phyloP scores from a whole-genome alignment of 2,888 invertebrate genomes.

The Leptopterna dolabrata region DNA sequence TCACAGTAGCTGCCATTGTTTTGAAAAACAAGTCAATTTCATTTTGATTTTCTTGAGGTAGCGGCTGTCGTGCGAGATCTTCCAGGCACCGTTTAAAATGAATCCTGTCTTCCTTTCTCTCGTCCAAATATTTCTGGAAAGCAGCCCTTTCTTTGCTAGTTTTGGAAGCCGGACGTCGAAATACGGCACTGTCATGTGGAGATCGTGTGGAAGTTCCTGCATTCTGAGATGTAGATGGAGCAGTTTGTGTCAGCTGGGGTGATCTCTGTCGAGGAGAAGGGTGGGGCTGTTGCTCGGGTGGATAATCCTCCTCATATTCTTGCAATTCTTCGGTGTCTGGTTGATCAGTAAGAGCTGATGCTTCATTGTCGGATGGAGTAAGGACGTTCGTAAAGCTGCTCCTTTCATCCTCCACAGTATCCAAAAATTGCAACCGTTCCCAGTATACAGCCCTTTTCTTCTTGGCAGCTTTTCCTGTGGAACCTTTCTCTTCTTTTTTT shows the following conservation, averaged over 20 bases:
- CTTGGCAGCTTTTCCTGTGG: constrained; percentile 11
- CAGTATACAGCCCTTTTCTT: constrained; percentile 33
- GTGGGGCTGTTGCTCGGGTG: not conserved
- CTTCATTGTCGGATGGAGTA: not conserved
- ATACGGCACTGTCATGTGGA: not conserved
- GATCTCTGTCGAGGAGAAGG: not conserved
- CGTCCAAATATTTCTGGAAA: constrained; percentile 31
- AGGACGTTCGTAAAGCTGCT: constrained; percentile 17
- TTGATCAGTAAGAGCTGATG: not conserved
- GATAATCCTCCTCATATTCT: constrained; percentile 30
- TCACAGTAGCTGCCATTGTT: constrained; percentile 50
- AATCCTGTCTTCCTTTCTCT: constrained; percentile 39
- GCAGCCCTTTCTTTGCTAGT: not conserved
- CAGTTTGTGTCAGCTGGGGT: not conserved
- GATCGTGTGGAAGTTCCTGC: not conserved
- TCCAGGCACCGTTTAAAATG: constrained; percentile 12
- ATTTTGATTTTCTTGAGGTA: constrained; percentile 37
- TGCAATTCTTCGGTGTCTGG: not conserved
- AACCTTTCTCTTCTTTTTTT: constrained; percentile 44
- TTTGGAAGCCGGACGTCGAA: constrained; percentile 28
- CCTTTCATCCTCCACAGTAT: constrained; percentile 8
- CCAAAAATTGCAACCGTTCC: constrained; percentile 37
- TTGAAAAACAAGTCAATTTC: constrained; percentile 50
- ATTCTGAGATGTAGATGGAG: constrained; percentile 13
- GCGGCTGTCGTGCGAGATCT: not conserved